These are phyloP conservation scores for Gallinago paraguaiae DNA, from an alignment of 2,113 vertebrate genomes.

Conservation along the genomic window DNA sequence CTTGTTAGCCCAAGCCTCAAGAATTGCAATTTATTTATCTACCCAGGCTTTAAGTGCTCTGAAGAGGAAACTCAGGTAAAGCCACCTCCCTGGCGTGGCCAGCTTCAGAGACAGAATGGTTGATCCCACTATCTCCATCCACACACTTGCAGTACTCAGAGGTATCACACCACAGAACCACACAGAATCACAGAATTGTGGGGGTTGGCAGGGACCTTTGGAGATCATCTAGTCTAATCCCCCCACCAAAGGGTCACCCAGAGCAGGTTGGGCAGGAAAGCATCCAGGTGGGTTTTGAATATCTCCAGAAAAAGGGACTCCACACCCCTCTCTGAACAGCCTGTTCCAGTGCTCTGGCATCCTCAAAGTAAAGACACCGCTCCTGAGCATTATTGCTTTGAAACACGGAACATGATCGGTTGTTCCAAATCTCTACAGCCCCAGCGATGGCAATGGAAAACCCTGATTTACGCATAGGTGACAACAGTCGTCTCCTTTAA, in stretches of 20 bases:
- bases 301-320: background rate
- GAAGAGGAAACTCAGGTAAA: background rate
- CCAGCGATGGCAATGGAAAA: fast-evolving
- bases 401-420: fast-evolving
- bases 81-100: background rate
- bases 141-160: background rate
- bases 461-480: background rate
- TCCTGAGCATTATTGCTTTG: background rate
- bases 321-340: background rate
- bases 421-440: background rate
- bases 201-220: background rate
- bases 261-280: background rate
- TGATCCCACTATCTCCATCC: background rate
- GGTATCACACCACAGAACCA: background rate
- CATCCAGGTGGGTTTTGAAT: background rate
- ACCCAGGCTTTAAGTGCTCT: background rate
- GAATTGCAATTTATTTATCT: background rate
- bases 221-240: background rate
- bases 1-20: background rate
- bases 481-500: background rate
- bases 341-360: background rate
- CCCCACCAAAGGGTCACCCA: background rate
- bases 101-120: background rate
- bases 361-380: background rate
- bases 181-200: background rate